Base-by-base conservation (phyloP, 2,888 invertebrate species). In the Cataglyphis livida region DNA sequence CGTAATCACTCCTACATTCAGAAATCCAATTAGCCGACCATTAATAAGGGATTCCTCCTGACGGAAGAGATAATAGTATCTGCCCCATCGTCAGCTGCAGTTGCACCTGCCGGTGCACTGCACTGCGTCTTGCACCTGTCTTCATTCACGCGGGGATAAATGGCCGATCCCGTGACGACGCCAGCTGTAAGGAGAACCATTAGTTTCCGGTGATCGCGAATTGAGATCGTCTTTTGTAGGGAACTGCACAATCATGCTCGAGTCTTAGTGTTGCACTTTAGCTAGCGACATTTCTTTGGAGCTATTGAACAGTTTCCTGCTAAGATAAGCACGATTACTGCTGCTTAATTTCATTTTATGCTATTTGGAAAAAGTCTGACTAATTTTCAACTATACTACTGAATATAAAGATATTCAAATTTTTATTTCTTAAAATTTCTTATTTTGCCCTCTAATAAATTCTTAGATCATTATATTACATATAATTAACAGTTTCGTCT, bases 21-120 rank as follows among this genome's bases (percentile, higher is more conserved):
- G 91, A 89, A 91, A 91, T 91, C 91, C 92, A 93, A 93, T 93
- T 93, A 93, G 88, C 86, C 88, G 87, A 87, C 87, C 91, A 93
- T 92, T 93, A 93, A 93, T 93, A 93, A 91, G 88, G 90, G 90
- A 91, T 92, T 88, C 90, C 79, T 85, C 73, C 86, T 76, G 84
- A 62, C 73, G 76, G 71, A 84, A 83, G 70, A 79, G 88, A 90
- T 90, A 91, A 90, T 88, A 85, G 88, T 87, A 85, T 81, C 88
- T 86, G 87, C 82, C 86, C 44, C 86, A 79, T 70, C 71, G 79
- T 44, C 70, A 48, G 44, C 32, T 71, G 74, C 65, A 48, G 48
- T 71, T 76, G 82, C 84, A 73, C 62, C 75, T 82, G 85, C 82
- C 78, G 44, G 78, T 59, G 70, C 44, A 25, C 68, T 44, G 28